Percentiles rank a stretch among this genome's conserved stretches.
Conservation (phyloP, 2,888 invertebrate genomes). For the Dynastes maya region DNA sequence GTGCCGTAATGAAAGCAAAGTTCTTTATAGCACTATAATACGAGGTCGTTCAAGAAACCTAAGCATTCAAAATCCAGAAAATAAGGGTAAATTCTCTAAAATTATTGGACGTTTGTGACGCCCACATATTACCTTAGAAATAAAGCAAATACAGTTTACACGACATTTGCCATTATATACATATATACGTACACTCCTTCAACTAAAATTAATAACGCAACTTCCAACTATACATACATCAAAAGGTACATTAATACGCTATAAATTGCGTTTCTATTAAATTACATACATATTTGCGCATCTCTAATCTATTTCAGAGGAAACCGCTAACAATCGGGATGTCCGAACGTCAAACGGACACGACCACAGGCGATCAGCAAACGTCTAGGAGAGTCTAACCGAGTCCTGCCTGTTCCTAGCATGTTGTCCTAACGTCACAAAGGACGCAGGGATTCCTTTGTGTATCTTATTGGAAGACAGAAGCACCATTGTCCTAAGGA, state of each 20-base stretch:
- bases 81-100: no score
- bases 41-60: no score
- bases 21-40: no score
- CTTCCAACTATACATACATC: background rate
- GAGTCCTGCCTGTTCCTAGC: slow-evolving; percentile 55
- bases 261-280: slow-evolving; percentile 25
- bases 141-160: no score
- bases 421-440: slow-evolving; percentile 58
- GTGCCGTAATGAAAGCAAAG: no score
- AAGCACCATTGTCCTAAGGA: slow-evolving; percentile 56
- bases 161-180: no score
- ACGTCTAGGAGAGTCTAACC: slow-evolving; percentile 52
- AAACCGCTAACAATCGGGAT: slow-evolving; percentile 51
- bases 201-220: no score
- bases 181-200: no score
- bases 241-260: background rate
- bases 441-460: slow-evolving; percentile 58
- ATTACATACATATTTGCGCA: slow-evolving; percentile 42
- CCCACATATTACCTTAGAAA: no score
- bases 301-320: slow-evolving; percentile 41
- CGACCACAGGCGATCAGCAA: slow-evolving; percentile 55
- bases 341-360: slow-evolving; percentile 53
- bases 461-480: slow-evolving; percentile 55
- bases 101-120: no score
- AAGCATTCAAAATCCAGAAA: no score